Base-by-base conservation (phyloP, 2,888 invertebrate species). In the Cybosia mesomella region DNA sequence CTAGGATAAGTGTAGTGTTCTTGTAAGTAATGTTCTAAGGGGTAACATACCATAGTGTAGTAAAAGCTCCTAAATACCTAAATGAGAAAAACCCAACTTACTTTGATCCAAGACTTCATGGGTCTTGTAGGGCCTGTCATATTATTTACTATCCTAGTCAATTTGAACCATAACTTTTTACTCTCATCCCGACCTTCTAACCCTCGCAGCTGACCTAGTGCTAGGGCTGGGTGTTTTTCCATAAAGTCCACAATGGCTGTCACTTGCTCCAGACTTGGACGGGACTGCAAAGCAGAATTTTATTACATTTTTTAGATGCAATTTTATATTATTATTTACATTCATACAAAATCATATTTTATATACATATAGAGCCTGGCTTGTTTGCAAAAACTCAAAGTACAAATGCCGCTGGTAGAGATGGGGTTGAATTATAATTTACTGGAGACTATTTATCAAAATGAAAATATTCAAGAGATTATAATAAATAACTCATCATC, bases 21-120 rank as follows among this genome's bases (percentile, higher is more conserved):
- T 15, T 15, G 39, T 15, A 32, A 32, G 28, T 28, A 28, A 28
- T 28, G 28, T 28, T n/a, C n/a, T n/a, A n/a, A 28, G 28, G 28
- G 28, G 2, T 28, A 28, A 28, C 5, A 28, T 28, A 28, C 28
- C 28, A 28, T 5, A 4, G 28, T 4, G 28, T 28, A 28, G 28
- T 28, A 28, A 28, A 28, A n/a, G n/a, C n/a, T n/a, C n/a, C n/a
- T n/a, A n/a, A n/a, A n/a, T n/a, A n/a, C n/a, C 43, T 18, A 7
- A 1, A 15, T 43, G 18, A 49, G 1, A n/a, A 0, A n/a, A 49
- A n/a, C 18, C 0, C 65, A 53, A 83, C 84, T 81, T 77, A 94
- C 95, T 85, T 94, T 95, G 15, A 94, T 87, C 95, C 95, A 95
- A 70, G 93, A 94, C 68, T 94, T 94, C 90, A 93, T 90, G 64